Base-by-base conservation (phyloP, 2,888 invertebrate genomes). In the Buathra laborator region DNA sequence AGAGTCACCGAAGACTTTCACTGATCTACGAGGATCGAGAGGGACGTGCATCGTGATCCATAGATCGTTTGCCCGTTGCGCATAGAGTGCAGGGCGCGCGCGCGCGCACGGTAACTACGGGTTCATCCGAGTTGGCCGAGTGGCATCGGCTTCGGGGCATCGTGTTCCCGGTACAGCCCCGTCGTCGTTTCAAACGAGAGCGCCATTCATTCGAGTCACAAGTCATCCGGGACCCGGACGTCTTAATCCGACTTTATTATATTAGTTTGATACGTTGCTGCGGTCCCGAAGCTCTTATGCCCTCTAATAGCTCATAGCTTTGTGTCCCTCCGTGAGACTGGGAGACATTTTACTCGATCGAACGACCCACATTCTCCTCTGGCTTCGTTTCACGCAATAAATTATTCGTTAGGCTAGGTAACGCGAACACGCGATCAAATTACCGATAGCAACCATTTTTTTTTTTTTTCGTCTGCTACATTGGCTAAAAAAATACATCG, bases 11-110 rank as follows among this genome's bases (percentile, higher is more conserved):
- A 70, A 80, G 89, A 91, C 92, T 92, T 92, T 92, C 92, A 91
- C 91, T 91, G 91, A 92, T 92, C 91, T 90, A 89, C 90, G 90
- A 90, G 87, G 87, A 89, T 85, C 85, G 79, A 56, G 82, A 72
- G 77, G 5, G 59, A 74, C 84, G 78, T 75, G 81, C 76, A 79
- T 83, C 83, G 82, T 74, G 83, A 82, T 80, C 72, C 82, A 77
- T 83, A 86, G 76, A 62, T 43, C 84, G 83, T 76, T 53, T 78
- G 84, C 51, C 19, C 37, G 59, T 71, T 67, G 78, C 74, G 32
- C 51, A 51, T 24, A 16, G 53, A 64, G 75, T 37, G 51, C 48
- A 51, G 75, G 24, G 32, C 64, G 16, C 48, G 48, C 72, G 44
- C 72, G 43, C 9, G 51, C 37, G 9, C 37, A 37, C 37, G 37